Conservation (phyloP, 2,113 vertebrate genomes). For the Gopherus flavomarginatus region DNA sequence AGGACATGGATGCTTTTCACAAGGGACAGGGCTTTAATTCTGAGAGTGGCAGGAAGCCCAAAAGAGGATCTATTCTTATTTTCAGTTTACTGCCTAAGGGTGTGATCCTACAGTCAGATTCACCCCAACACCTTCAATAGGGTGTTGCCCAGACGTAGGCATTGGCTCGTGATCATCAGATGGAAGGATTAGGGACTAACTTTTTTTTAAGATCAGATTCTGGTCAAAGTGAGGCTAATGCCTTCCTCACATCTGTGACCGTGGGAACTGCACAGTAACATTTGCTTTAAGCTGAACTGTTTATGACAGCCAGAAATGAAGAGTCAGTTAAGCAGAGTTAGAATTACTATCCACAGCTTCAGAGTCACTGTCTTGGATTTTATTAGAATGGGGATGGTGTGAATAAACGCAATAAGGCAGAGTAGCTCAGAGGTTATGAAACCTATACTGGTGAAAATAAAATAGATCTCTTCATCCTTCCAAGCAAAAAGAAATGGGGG, state of each 20-base stretch:
- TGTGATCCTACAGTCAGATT: not conserved
- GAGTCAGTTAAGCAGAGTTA: not conserved
- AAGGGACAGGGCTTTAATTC: not conserved
- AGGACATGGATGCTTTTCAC: not conserved
- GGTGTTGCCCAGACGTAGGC: not conserved
- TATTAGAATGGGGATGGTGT: not conserved
- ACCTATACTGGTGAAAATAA: not conserved
- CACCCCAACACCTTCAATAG: not conserved
- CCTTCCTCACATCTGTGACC: not conserved
- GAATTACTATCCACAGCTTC: not conserved
- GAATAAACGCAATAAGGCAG: not conserved
- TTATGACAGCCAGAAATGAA: not conserved
- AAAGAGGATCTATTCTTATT: not conserved
- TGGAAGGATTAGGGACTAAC: not conserved
- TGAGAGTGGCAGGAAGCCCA: not conserved
- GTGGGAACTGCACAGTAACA: not conserved
- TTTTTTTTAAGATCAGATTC: not conserved
- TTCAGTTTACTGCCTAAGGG: not conserved
- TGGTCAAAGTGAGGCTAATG: not conserved
- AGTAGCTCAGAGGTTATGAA: not conserved
- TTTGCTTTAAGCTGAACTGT: not conserved
- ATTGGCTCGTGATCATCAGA: not conserved
- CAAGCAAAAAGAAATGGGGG: not conserved
- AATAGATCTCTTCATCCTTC: not conserved
- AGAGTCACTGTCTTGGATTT: not conserved